Percentiles rank a stretch among this genome's conserved stretches.
These are phyloP conservation scores for Thereva unica DNA, from an alignment of 2,888 invertebrate genomes.

Conservation along the genomic window DNA sequence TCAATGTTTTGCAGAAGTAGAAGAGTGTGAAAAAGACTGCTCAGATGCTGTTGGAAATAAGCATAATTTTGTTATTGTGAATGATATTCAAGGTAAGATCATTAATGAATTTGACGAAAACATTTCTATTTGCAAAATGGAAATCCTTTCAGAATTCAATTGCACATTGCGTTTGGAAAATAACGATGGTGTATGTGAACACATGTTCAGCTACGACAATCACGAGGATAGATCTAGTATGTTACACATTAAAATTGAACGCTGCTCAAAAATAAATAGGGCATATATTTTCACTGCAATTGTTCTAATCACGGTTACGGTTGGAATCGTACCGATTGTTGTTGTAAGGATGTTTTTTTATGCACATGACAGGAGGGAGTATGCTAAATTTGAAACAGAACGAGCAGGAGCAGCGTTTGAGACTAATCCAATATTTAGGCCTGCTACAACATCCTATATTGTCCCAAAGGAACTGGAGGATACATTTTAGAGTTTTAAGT, in stretches of 20 bases:
- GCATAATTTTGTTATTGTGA: too few species aligned
- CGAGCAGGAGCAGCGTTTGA: slow-evolving; percentile 57
- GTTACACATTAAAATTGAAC: slow-evolving; percentile 48
- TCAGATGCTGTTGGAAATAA: too few species aligned
- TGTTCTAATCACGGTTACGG: slow-evolving; percentile 59
- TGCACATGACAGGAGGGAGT: slow-evolving; percentile 62
- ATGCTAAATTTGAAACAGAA: slow-evolving; percentile 61
- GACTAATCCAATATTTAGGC: slow-evolving; percentile 67
- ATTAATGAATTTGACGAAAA: neutral
- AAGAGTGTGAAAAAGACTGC: slow-evolving; percentile 24
- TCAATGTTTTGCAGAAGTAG: slow-evolving; percentile 47
- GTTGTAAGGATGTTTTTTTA: slow-evolving; percentile 58
- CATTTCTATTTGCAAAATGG: too few species aligned
- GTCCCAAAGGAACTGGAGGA: slow-evolving; percentile 58
- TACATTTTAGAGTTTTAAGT: neutral
- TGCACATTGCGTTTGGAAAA: slow-evolving; percentile 51
- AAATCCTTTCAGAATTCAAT: too few species aligned
- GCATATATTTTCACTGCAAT: slow-evolving; percentile 52
- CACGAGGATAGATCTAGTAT: slow-evolving; percentile 46
- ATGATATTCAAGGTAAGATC: neutral
- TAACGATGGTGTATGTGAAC: slow-evolving; percentile 51
- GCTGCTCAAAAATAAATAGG: slow-evolving; percentile 48
- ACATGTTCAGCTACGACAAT: slow-evolving; percentile 50
- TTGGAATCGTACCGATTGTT: slow-evolving; percentile 60
- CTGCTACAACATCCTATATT: slow-evolving; percentile 63